Base-by-base conservation (phyloP, 2,888 invertebrate genomes). In the Aelia acuminata region DNA sequence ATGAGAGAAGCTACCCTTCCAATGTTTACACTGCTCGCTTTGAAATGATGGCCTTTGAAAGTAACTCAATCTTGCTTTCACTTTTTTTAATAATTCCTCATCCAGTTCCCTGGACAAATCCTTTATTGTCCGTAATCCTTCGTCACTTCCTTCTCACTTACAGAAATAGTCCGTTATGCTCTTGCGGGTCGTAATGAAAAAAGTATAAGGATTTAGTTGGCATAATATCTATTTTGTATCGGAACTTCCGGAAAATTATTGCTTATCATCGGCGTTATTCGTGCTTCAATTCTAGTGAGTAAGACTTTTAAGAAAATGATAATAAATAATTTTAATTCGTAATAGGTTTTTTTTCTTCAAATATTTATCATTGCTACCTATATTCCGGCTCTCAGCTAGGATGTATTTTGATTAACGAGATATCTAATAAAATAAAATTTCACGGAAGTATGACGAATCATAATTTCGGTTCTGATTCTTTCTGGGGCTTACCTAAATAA, bases 11-110 rank as follows among this genome's bases (percentile, higher is more conserved):
- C 31, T 70, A 70, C 18, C 63, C 35, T 70, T 2, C 18, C 31
- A 70, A 70, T 70, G 63, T 80, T 80, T 43, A 47, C 39, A 43
- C 43, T n/a, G 11, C n/a, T 80, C n/a, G n/a, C n/a, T n/a, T n/a
- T n/a, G n/a, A n/a, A 43, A 80, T 80, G 80, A 80, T 80, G 43
- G 80, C 43, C 80, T 47, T 80, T 47, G 43, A 47, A 47, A 80
- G 80, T 39, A 39, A 47, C 39, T 80, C 80, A 39, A 80, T 80
- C 80, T n/a, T 80, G 80, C 80, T 80, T 80, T 80, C 80, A 80
- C 80, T 43, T 80, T 80, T 75, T 80, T 47, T 80, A 43, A 43
- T 80, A 80, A 80, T 43, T 80, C 80, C 80, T 43, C 80, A 43
- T 15, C 43, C 80, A 80, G 39, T 47, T 39, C 80, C 15, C 39